These are phyloP conservation scores for Etheostoma cragini DNA, from an alignment of 2,113 vertebrate species.

Conservation along the genomic window DNA sequence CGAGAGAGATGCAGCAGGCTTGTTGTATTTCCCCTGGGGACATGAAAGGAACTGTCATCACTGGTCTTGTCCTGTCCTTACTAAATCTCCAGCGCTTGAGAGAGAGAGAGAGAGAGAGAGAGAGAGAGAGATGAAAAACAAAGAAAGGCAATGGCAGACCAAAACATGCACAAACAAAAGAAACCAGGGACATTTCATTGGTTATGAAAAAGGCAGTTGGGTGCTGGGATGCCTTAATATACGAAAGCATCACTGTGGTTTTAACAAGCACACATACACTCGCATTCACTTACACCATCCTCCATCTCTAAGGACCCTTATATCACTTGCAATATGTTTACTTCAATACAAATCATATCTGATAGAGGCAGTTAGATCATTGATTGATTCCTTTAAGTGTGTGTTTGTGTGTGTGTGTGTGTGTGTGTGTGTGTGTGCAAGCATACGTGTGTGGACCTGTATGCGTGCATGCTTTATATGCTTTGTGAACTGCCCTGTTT, in stretches of 20 bases:
- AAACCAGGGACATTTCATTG: slow-evolving; percentile 59
- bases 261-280: slow-evolving; percentile 38
- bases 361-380: slow-evolving; percentile 4
- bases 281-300: neutral
- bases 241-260: slow-evolving; percentile 18
- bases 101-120: slow-evolving; percentile 56
- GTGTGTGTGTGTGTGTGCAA: no score
- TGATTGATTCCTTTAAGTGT: slow-evolving; percentile 39
- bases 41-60: slow-evolving; percentile 76
- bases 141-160: slow-evolving; percentile 43
- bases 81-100: slow-evolving; percentile 65
- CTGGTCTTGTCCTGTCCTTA: slow-evolving; percentile 70
- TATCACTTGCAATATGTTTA: slow-evolving; percentile 22
- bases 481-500: no score
- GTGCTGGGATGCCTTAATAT: slow-evolving; percentile 34
- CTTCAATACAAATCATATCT: slow-evolving; percentile 26
- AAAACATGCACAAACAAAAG: slow-evolving; percentile 26
- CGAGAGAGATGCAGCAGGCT: slow-evolving; percentile 60
- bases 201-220: slow-evolving; percentile 45
- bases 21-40: slow-evolving; percentile 63
- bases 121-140: slow-evolving; percentile 54
- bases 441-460: neutral
- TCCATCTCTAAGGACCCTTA: slow-evolving; percentile 16
- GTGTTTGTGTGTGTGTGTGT: neutral
- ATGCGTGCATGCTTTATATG: no score